phyloP scores from a whole-genome alignment of 2,113 vertebrate species.

The Athene noctua region DNA sequence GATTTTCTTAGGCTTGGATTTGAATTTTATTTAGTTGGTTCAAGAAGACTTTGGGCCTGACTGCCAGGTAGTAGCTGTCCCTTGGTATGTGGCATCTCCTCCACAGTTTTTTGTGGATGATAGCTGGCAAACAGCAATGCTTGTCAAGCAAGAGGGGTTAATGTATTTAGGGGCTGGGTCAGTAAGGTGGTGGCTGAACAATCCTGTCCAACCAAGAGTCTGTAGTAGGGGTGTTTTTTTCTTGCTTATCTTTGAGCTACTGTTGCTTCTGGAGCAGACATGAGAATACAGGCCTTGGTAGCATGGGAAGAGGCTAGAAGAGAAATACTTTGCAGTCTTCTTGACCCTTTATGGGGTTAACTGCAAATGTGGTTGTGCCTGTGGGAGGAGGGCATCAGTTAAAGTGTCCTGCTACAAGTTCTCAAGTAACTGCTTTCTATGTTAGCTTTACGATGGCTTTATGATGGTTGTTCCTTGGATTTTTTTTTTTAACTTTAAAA shows the following conservation, averaged over 20 bases:
- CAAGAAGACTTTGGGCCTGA: background rate
- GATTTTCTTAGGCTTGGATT: background rate
- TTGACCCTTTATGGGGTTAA: background rate
- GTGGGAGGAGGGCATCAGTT: background rate
- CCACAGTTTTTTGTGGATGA: background rate
- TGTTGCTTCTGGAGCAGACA: background rate
- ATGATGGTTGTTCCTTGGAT: background rate
- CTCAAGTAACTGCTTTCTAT: background rate
- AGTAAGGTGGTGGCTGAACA: background rate
- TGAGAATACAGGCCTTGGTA: background rate
- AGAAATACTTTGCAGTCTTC: background rate
- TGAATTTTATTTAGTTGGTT: background rate
- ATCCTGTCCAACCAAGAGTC: background rate
- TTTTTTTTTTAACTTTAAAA: background rate
- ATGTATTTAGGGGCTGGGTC: background rate
- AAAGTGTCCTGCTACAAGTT: background rate
- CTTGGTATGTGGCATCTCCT: background rate
- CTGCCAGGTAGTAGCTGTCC: background rate
- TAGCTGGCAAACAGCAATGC: background rate
- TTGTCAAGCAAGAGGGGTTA: background rate
- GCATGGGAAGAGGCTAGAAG: background rate
- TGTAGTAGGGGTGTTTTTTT: rapidly evolving
- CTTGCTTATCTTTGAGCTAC: background rate
- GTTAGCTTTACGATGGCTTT: background rate
- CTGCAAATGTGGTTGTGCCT: background rate